phyloP scores from a whole-genome alignment of 2,888 invertebrate genomes.

The Prosapia bicincta region DNA sequence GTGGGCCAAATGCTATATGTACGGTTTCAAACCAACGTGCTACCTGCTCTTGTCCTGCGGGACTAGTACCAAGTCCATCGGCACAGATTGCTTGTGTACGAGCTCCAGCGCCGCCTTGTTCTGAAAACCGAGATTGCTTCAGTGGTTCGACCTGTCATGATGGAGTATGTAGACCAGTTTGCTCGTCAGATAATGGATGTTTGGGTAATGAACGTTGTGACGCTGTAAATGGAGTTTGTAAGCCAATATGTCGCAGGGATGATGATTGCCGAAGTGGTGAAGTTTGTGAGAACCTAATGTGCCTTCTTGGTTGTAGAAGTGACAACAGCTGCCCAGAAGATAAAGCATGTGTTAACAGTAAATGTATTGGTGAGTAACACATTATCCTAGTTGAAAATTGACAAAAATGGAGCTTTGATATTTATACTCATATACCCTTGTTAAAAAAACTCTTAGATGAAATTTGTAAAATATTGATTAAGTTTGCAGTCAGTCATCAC shows the following conservation, averaged over 20 bases:
- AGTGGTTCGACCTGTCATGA: slow-evolving; percentile 69
- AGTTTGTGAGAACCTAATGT: slow-evolving; percentile 78
- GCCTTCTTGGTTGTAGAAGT: slow-evolving; percentile 76
- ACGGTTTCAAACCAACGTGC: slow-evolving; percentile 77
- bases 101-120: slow-evolving; percentile 70
- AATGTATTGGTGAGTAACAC: slow-evolving; percentile 57
- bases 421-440: no score
- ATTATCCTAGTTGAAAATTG: no score
- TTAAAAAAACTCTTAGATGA: no score
- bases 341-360: slow-evolving; percentile 71
- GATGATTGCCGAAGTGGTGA: slow-evolving; percentile 85
- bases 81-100: slow-evolving; percentile 79
- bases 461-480: no score
- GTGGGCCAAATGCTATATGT: slow-evolving; percentile 82
- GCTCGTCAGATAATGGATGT: slow-evolving; percentile 71
- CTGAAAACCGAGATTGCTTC: slow-evolving; percentile 71
- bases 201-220: slow-evolving; percentile 79
- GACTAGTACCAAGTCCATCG: slow-evolving; percentile 82
- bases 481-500: no score
- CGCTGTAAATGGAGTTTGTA: slow-evolving; percentile 66
- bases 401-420: no score
- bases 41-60: slow-evolving; percentile 71
- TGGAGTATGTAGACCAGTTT: slow-evolving; percentile 71
- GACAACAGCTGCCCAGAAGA: slow-evolving; percentile 70
- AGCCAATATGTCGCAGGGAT: slow-evolving; percentile 77